Percentiles rank a stretch among this genome's conserved stretches.
Evolutionary conservation across 1,140 invertebrate genomes (phyloP).

Genomic region (Olivierus martensii): DNA sequence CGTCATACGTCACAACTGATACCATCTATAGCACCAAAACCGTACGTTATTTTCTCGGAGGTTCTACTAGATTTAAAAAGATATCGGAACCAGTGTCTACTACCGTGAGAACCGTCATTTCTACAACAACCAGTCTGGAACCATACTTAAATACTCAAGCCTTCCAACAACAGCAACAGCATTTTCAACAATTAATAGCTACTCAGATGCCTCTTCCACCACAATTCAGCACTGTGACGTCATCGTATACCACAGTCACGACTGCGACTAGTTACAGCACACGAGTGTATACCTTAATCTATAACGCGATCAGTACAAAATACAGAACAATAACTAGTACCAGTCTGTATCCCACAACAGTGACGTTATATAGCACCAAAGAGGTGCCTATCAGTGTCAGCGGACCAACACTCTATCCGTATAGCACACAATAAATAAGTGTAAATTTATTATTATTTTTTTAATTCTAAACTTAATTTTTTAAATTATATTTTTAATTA

Average conservation of each 20-base stretch:
- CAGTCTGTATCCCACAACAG: conserved; percentile 19
- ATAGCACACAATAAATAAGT: no score
- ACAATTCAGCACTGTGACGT: conserved; percentile 14
- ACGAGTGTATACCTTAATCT: conserved; percentile 23
- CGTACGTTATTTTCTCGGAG: conserved; percentile 25
- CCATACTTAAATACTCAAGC: conserved; percentile 19
- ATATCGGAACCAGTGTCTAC: conserved; percentile 21
- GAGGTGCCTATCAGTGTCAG: conserved; percentile 2
- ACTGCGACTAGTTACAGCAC: conserved; percentile 18
- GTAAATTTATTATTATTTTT: no score
- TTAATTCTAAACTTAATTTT: no score
- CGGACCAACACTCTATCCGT: no score
- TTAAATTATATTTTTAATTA: no score
- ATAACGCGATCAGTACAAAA: conserved; percentile 24
- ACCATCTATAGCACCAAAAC: conserved; percentile 25
- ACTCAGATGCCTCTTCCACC: conserved; percentile 5
- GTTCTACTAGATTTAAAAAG: conserved; percentile 21
- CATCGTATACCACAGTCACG: conserved; percentile 21
- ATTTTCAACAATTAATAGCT: conserved; percentile 16
- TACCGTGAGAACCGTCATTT: conserved; percentile 20
- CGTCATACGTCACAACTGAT: conserved; percentile 22
- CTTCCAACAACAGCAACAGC: conserved; percentile 17
- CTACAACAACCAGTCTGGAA: conserved; percentile 20
- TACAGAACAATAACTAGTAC: conserved; percentile 24
- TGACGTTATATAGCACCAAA: conserved; percentile 15